Conservation (phyloP, 2,888 invertebrate genomes). For the Tetranychus piercei region DNA sequence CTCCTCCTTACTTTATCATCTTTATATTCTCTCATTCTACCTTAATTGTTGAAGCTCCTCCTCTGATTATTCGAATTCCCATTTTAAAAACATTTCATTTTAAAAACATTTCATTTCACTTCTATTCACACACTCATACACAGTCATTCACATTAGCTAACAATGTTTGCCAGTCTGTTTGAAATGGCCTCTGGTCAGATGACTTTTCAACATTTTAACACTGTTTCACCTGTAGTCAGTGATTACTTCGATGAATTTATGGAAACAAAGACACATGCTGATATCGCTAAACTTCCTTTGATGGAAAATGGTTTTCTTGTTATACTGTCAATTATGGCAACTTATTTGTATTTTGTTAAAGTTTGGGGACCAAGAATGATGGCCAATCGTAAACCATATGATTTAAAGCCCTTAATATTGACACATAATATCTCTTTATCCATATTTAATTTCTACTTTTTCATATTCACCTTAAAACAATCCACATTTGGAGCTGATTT, state of each 20-base stretch:
- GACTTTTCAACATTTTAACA: neutral
- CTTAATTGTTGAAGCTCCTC: no score
- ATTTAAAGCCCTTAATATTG: conserved; percentile 55
- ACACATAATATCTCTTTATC: conserved; percentile 75
- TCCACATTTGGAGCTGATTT: neutral
- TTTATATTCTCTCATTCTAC: no score
- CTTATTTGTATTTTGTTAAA: conserved; percentile 44
- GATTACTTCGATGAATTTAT: neutral
- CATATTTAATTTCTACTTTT: conserved; percentile 38
- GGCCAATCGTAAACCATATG: conserved; percentile 64
- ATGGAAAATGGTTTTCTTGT: neutral
- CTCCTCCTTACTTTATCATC: no score
- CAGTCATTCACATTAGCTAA: neutral
- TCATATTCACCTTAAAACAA: neutral
- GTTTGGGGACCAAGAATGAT: conserved; percentile 55
- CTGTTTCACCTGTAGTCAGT: neutral
- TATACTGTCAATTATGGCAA: neutral
- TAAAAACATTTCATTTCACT: no score
- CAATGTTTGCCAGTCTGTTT: neutral
- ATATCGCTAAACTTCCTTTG: conserved; percentile 8
- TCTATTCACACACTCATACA: no score
- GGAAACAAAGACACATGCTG: neutral
- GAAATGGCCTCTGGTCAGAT: neutral
- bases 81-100: no score
- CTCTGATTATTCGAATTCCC: no score